Conservation (phyloP, 2,888 invertebrate species). For the Nomada flava region DNA sequence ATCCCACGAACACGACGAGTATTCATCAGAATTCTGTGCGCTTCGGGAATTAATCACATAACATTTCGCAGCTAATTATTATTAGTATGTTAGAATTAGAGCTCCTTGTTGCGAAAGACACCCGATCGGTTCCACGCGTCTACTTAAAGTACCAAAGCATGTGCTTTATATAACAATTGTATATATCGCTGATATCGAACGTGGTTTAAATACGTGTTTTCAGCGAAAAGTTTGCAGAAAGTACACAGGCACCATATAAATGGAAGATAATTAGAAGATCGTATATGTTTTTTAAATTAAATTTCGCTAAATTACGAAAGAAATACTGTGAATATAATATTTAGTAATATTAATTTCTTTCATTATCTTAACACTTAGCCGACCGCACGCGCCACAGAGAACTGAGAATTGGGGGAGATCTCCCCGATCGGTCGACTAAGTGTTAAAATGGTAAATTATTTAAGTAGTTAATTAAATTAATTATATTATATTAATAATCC, state of each 20-base stretch:
- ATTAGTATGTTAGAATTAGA: not conserved
- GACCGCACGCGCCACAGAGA: no score
- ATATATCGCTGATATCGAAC: not conserved
- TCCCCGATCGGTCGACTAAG: no score
- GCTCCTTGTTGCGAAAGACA: slow-evolving; percentile 6
- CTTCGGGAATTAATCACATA: not conserved
- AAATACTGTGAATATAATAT: slow-evolving; percentile 10
- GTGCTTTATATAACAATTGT: slow-evolving; percentile 12
- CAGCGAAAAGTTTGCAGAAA: not conserved
- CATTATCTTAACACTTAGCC: no score
- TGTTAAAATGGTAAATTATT: not conserved
- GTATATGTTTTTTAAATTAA: not conserved
- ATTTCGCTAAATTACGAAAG: not conserved
- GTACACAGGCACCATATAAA: slow-evolving; percentile 2
- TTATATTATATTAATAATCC: not conserved
- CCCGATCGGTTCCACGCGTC: slow-evolving; percentile 3
- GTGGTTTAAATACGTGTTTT: not conserved
- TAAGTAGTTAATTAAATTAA: not conserved
- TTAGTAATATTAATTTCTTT: not conserved
- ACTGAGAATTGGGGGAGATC: no score
- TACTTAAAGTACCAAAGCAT: slow-evolving; percentile 10
- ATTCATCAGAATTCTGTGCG: not conserved
- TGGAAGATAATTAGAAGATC: not conserved
- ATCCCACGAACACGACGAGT: not conserved
- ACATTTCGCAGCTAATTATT: not conserved